Evolutionary conservation across 2,113 vertebrate genomes (phyloP).

Genomic region (Litocranius walleri): DNA sequence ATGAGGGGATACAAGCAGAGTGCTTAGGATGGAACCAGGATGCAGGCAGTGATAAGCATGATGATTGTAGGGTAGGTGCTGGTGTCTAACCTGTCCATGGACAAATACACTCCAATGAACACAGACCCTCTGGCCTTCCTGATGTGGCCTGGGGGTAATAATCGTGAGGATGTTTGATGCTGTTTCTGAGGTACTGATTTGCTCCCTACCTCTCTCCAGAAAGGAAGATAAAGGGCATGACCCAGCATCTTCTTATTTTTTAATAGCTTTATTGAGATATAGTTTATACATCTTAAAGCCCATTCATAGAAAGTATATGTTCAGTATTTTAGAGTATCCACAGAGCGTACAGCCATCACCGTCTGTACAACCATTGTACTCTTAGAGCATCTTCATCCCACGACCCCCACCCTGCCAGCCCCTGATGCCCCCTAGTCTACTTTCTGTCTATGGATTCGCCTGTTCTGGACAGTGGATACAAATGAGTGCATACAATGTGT

Average conservation of each 20-base stretch:
- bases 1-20: neutral
- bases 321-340: neutral
- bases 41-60: neutral
- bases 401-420: fast-evolving
- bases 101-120: neutral
- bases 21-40: neutral
- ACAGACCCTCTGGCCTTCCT: neutral
- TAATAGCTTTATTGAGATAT: neutral
- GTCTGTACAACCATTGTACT: fast-evolving
- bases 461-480: neutral
- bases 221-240: neutral
- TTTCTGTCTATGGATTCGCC: neutral
- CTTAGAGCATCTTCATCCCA: neutral
- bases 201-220: neutral
- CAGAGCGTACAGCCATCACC: fast-evolving
- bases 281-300: neutral
- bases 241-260: neutral
- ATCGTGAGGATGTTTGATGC: neutral
- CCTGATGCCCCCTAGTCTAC: neutral
- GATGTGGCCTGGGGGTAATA: neutral
- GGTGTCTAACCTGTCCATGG: neutral
- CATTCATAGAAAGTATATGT: neutral
- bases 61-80: neutral
- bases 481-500: neutral
- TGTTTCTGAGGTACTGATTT: neutral